phyloP scores from a whole-genome alignment of 2,113 vertebrate genomes.

The Python bivittatus region DNA sequence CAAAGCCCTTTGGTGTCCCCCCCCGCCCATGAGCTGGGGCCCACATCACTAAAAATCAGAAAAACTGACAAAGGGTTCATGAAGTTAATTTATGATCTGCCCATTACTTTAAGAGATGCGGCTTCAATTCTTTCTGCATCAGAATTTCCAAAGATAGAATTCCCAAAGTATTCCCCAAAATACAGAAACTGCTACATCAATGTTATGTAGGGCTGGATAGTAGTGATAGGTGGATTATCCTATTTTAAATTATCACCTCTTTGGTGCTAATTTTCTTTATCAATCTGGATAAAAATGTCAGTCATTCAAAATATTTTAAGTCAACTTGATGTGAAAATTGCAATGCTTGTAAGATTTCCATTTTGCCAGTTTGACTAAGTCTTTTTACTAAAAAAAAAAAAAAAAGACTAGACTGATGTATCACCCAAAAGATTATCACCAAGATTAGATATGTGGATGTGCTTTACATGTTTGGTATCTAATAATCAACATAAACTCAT shows the following conservation, averaged over 20 bases:
- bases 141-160: background rate
- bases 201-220: conserved; percentile 5
- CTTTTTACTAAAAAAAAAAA: background rate
- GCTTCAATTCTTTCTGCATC: background rate
- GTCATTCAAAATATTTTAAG: conserved; percentile 72
- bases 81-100: background rate
- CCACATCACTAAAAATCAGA: background rate
- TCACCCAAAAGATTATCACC: conserved; percentile 53
- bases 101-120: background rate
- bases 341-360: conserved; percentile 67
- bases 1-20: background rate
- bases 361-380: conserved; percentile 66
- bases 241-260: conserved; percentile 67
- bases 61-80: background rate
- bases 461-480: conserved; percentile 43
- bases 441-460: background rate
- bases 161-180: background rate
- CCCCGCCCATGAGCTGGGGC: background rate
- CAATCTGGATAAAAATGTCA: conserved; percentile 67
- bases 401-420: conserved; percentile 18
- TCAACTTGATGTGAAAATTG: conserved; percentile 68
- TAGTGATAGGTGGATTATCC: conserved; percentile 60
- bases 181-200: background rate
- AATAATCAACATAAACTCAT: conserved; percentile 55
- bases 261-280: conserved; percentile 67